Conservation (phyloP, 2,113 vertebrate species). For the Oceanites oceanicus region DNA sequence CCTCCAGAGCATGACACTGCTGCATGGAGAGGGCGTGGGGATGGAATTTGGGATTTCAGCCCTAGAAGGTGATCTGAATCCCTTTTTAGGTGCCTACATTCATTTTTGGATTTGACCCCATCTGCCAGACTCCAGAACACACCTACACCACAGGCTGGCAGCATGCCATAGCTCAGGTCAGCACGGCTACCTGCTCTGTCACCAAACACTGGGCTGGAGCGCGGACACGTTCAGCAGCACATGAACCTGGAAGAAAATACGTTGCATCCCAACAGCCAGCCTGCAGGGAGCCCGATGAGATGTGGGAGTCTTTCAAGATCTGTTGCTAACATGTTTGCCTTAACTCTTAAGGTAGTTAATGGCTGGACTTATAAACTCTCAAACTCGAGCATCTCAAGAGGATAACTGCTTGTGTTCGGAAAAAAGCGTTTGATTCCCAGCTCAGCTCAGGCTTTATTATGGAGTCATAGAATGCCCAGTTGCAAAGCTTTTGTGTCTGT, state of each 20-base stretch:
- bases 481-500: neutral
- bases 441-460: neutral
- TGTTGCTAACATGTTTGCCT: neutral
- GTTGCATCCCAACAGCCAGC: neutral
- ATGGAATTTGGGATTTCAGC: neutral
- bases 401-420: neutral
- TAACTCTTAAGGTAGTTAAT: neutral
- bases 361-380: neutral
- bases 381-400: neutral
- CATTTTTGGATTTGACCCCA: neutral
- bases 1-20: neutral
- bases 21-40: neutral
- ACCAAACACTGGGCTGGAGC: neutral
- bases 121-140: neutral
- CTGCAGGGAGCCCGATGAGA: neutral
- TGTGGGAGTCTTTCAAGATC: neutral
- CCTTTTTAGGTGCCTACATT: neutral
- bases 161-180: neutral
- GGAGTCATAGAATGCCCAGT: neutral
- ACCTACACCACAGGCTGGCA: neutral
- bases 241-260: neutral
- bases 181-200: neutral
- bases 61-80: neutral
- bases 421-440: neutral
- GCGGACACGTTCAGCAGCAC: neutral